Evolutionary conservation across 2,797 vertebrate genomes (phyloP), one percentile per base, ranked within the genome.

Genomic region (Phalanger gymnotis): DNA sequence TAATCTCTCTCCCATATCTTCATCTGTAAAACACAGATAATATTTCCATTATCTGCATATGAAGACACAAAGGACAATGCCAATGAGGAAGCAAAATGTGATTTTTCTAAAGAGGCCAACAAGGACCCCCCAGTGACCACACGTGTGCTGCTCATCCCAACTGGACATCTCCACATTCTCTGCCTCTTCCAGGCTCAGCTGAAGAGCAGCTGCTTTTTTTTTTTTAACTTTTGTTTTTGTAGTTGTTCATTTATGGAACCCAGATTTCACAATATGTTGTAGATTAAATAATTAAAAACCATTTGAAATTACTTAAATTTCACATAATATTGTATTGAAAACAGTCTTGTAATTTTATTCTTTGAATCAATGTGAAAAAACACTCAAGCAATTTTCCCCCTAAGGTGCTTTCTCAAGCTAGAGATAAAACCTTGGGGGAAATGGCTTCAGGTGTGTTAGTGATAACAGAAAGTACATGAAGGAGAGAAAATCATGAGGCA

Each of bases 241-340:
- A n/a, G 34, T 91, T 96, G 28, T 96, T 97, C 58, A 53, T 89
- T 98, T 98, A 97, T 96, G 98, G 96, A 98, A 97, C 87, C 94
- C 98, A 94, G 95, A 96, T 94, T 93, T 52, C 96, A 98, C 34
- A 5, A 96, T 93, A 97, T 58, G 94, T 61, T 92, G 95, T 53
- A 95, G 96, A 97, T 94, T 96, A 98, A 98, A 97, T 98, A 98
- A 93, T 96, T 98, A 97, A 96, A 97, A 98, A 98, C 31, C 92
- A 94, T 87, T 90, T 87, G n/a, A 94, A 96, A 61, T 91, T n/a
- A 94, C 5, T 54, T 19, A 95, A 25, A 90, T 92, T 92, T 96
- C 96, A 87, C 97, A 96, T 92, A 34, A 95, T 96, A 97, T 92
- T 98, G 91, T 28, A 61, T 92, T 98, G 93, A 97, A 96, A 97